Base-by-base conservation (phyloP, 2,797 vertebrate species). In the Phrynocephalus vlangalii region DNA sequence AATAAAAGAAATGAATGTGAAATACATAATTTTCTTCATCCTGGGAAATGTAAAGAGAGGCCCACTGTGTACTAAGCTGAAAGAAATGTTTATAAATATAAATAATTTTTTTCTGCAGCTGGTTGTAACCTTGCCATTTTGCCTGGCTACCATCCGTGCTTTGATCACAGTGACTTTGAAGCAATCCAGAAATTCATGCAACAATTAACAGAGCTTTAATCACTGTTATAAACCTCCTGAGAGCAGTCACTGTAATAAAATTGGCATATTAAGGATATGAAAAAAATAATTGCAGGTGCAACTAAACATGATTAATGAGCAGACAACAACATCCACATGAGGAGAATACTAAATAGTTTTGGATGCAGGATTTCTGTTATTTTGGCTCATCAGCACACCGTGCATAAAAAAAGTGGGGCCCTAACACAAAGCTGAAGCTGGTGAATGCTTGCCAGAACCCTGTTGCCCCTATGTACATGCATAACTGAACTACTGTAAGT, bases 291-390 rank as follows among this genome's bases (percentile, higher is more conserved):
- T 96, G 91, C 90, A 94, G 90, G 92, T 96, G 91, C 91, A 96
- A 94, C 94, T 95, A 95, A 96, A 95, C 87, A 94, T 94, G 95
- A 96, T 95, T 96, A 95, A 96, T 96, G 95, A 95, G 93, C 89
- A 96, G 89, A 93, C 87, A 94, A 95, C 94, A 94, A 85, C 86
- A 90, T 92, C 88, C 79, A 86, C 91, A 82, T 82, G 89, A 91
- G 92, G 92, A 88, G 91, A 96, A 95, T 97, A 92, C 90, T 94
- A 96, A 96, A 73, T 1, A 96, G 89, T 79, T 88, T 87, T 87
- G n/a, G 88, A 93, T 86, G 89, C 90, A 79, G 88, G 85, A 84
- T 88, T 94, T 56, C 86, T 94, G 79, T 85, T 82, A 63, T 81
- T 56, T 86, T 79, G 88, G 6, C 38, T 91, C 80, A 22, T 89